A percentile compares a stretch with the other conserved stretches of the same genome.
phyloP scores from a whole-genome alignment of 2,888 invertebrate species.

The Drosophila bunnanda region DNA sequence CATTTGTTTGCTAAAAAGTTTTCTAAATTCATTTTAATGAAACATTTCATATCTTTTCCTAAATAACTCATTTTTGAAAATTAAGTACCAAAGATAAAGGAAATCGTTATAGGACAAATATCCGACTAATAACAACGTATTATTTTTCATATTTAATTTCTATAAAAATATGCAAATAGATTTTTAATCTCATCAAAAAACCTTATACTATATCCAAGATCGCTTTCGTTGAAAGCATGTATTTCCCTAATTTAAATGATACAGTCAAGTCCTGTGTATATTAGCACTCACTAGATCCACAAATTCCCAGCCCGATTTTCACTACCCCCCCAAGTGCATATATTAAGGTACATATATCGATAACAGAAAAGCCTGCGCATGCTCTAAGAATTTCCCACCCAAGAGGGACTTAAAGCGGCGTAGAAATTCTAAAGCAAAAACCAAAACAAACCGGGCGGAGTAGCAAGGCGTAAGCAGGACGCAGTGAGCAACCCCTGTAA shows the following conservation, averaged over 20 bases:
- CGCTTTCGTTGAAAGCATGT: no score
- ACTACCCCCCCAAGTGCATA: neutral
- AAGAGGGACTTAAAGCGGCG: constrained; percentile 42
- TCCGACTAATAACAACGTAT: neutral
- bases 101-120: neutral
- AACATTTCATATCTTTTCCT: no score
- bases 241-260: neutral
- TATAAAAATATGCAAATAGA: neutral
- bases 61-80: neutral
- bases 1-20: neutral
- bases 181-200: neutral
- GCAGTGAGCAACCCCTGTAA: constrained; percentile 65
- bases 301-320: constrained; percentile 6
- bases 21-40: no score
- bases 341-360: constrained; percentile 51
- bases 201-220: neutral
- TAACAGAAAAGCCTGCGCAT: constrained; percentile 75
- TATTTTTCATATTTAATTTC: neutral
- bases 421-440: constrained; percentile 61
- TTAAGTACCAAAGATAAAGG: neutral
- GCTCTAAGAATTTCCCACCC: constrained; percentile 64
- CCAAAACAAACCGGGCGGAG: constrained; percentile 49
- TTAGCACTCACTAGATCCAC: neutral
- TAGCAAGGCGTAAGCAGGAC: neutral
- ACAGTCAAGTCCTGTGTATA: neutral